A percentile compares a stretch with the other conserved stretches of the same genome.
phyloP scores from a whole-genome alignment of 1,140 invertebrate species.

The Panagrolaimus sp. region DNA sequence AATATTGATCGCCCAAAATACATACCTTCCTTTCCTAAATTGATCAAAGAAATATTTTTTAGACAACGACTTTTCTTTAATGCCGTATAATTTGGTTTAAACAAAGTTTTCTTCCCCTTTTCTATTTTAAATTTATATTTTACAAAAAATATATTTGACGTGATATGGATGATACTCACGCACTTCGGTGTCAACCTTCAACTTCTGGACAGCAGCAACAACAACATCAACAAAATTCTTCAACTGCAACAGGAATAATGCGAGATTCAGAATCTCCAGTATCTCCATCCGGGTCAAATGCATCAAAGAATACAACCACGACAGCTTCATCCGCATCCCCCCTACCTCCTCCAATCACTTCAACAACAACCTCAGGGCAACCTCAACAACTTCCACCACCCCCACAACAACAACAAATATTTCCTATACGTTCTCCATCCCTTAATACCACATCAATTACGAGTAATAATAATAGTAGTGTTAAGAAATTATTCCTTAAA shows the following conservation, averaged over 20 bases:
- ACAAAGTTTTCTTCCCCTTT: too few relatives aligned
- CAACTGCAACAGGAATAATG: too few relatives aligned
- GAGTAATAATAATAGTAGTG: background rate
- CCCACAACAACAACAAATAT: slow-evolving; percentile 2
- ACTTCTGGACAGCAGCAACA: background rate
- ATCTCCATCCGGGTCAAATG: background rate
- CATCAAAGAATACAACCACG: background rate
- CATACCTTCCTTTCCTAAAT: too few relatives aligned
- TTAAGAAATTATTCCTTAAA: background rate
- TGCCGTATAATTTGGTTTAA: too few relatives aligned
- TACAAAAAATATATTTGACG: too few relatives aligned
- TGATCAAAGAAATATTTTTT: too few relatives aligned
- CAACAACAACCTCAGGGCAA: background rate
- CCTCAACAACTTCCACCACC: background rate
- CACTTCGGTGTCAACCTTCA: slow-evolving; percentile 9
- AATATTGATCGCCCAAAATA: too few relatives aligned
- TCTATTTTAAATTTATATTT: too few relatives aligned
- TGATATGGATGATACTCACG: slow-evolving; percentile 9
- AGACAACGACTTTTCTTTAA: too few relatives aligned
- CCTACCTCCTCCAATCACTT: background rate
- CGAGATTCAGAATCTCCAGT: background rate
- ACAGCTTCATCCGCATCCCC: background rate
- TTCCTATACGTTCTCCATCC: background rate
- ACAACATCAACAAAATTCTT: background rate
- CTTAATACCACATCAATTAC: slow-evolving; percentile 1